These are phyloP conservation scores for Ageneiosus marmoratus DNA, from an alignment of 2,113 vertebrate genomes.

Conservation along the genomic window DNA sequence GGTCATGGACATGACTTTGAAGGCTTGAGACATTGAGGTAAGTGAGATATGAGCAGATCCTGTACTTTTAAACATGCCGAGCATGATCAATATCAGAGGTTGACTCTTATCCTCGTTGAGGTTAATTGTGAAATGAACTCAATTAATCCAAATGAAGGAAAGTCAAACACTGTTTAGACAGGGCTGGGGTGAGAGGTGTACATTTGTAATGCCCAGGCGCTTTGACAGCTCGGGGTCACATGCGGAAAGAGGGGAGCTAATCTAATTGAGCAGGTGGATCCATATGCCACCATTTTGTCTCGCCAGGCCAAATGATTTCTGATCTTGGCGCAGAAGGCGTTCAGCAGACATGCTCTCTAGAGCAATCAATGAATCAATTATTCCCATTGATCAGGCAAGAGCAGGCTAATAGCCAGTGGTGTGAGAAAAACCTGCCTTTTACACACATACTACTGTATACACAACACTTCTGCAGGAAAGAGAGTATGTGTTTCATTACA, in stretches of 20 bases:
- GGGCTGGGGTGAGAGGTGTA: slow-evolving; percentile 18
- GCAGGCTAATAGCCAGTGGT: slow-evolving; percentile 27
- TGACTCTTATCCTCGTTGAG: slow-evolving; percentile 53
- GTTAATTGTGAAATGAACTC: slow-evolving; percentile 56
- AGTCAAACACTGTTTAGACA: slow-evolving; percentile 57
- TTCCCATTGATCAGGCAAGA: slow-evolving; percentile 33
- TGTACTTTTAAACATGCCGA: slow-evolving; percentile 25
- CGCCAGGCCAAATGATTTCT: slow-evolving; percentile 53
- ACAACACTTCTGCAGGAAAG: background rate
- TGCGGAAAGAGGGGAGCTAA: slow-evolving; percentile 44
- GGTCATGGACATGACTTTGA: slow-evolving; percentile 8
- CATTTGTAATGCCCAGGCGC: slow-evolving; percentile 38
- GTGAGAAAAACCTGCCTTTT: background rate
- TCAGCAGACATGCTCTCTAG: slow-evolving; percentile 31
- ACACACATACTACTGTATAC: background rate
- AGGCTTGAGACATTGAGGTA: background rate
- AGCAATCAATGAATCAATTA: slow-evolving; percentile 44
- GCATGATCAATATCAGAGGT: slow-evolving; percentile 56
- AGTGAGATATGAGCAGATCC: background rate
- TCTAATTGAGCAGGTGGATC: slow-evolving; percentile 53
- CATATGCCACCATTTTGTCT: slow-evolving; percentile 48
- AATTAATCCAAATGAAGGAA: slow-evolving; percentile 51
- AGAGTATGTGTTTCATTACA: background rate
- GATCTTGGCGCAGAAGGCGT: slow-evolving; percentile 46
- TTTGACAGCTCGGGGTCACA: slow-evolving; percentile 48